Evolutionary conservation across 2,888 invertebrate species (phyloP).

Genomic region (Thecophora atra): DNA sequence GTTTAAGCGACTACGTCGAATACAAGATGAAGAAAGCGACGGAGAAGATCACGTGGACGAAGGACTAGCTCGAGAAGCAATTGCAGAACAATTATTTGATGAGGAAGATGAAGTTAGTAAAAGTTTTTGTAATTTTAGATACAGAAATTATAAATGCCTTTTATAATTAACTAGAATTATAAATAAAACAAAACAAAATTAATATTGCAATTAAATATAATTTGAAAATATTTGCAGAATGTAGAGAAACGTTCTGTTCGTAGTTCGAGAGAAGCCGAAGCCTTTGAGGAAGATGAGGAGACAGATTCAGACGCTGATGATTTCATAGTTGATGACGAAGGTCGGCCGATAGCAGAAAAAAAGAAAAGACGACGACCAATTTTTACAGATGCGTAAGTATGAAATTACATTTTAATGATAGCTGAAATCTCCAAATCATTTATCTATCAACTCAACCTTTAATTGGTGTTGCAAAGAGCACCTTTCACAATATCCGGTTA

Average conservation of each 20-base stretch:
- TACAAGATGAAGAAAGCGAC: slow-evolving; percentile 92
- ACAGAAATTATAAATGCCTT: no score
- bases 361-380: slow-evolving; percentile 82
- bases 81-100: slow-evolving; percentile 88
- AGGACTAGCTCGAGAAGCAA: slow-evolving; percentile 84
- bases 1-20: slow-evolving; percentile 83
- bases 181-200: no score
- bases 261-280: slow-evolving; percentile 70
- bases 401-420: not conserved
- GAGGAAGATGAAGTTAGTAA: slow-evolving; percentile 83
- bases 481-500: no score
- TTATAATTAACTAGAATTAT: no score
- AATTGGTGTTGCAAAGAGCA: no score
- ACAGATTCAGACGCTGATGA: slow-evolving; percentile 91
- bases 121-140: not conserved
- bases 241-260: slow-evolving; percentile 81
- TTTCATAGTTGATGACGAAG: slow-evolving; percentile 97
- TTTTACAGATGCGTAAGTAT: slow-evolving; percentile 86
- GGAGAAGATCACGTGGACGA: slow-evolving; percentile 81
- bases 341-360: slow-evolving; percentile 83
- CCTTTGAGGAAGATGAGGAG: slow-evolving; percentile 76
- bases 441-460: no score
- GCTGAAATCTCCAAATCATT: no score
- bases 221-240: slow-evolving; percentile 69
- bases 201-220: not conserved